Evolutionary conservation across 2,113 vertebrate genomes (phyloP), one percentile per base, ranked within the genome.

Genomic region (Callipepla californica): DNA sequence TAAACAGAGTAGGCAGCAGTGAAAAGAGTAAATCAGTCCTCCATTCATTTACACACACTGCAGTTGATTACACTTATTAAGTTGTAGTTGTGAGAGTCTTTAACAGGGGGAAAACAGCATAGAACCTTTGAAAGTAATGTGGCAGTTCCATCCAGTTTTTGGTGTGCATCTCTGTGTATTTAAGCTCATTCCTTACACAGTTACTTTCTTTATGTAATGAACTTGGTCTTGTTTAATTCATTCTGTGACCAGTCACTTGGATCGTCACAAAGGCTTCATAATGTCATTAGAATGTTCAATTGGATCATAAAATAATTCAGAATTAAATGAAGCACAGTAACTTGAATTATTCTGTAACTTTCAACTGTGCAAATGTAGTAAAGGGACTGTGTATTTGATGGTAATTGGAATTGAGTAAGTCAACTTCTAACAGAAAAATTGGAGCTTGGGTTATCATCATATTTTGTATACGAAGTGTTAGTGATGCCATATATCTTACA

Each of bases 241-340:
- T 72, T 93, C 66, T 68, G 42, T 81, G 90, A 80, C 62, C 70
- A 92, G 58, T 44, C 82, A 75, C 63, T 95, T 94, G 89, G 34
- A 92, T 94, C 30, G 1, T 87, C 82, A 89, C 91, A 94, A 93
- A 94, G 86, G 59, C 63, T 96, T 93, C 86, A 90, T 95, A 95
- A 95, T 85, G 82, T 91, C 95, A 92, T 97, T 96, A 96, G 86
- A 92, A 95, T 77, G 76, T 92, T 86, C 88, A 92, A 48, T 36
- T 93, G 89, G 81, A 94, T 95, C 93, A 96, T 95, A 96, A 97
- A 97, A 88, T 93, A 88, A 95, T 96, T 95, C 93, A 85, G 85
- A 93, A 87, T 80, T 50, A 96, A 97, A 96, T 96, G 94, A 97
- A 80, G 92, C 87, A 90, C 63, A 76, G 75, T 90, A 78, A 61